Percentiles rank a stretch among this genome's conserved stretches.
Conservation (phyloP, 2,797 vertebrate species). For the Nothura maculosa region DNA sequence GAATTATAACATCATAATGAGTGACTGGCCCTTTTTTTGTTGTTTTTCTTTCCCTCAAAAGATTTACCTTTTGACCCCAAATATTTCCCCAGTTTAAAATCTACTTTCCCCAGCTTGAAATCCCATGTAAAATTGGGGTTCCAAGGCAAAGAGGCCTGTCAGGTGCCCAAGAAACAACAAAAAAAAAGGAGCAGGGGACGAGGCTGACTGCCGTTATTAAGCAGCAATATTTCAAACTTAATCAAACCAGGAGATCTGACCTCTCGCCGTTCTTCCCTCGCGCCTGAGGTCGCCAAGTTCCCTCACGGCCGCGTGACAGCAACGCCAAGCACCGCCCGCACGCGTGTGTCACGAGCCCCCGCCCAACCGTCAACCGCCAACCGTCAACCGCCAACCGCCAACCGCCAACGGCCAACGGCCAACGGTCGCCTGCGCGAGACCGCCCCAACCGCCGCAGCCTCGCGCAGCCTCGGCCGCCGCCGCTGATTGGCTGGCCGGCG, state of each 20-base stretch:
- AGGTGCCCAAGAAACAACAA: background rate
- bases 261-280: fast-evolving
- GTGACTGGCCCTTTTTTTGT: background rate
- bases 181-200: background rate
- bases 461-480: background rate
- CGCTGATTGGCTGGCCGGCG: background rate
- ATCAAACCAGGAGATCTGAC: background rate
- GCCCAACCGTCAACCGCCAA: too few relatives aligned
- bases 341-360: too few relatives aligned
- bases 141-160: background rate
- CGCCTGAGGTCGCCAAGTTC: background rate
- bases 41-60: fast-evolving
- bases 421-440: too few relatives aligned
- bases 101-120: background rate
- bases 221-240: background rate
- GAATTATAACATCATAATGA: background rate
- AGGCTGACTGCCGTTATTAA: background rate
- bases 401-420: too few relatives aligned
- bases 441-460: too few relatives aligned
- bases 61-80: background rate
- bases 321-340: too few relatives aligned
- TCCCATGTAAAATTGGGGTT: background rate
- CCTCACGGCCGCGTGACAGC: background rate
- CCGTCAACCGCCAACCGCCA: too few relatives aligned
- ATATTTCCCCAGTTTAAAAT: background rate